These are phyloP conservation scores for Luperina testacea DNA, from an alignment of 2,888 invertebrate species.

Conservation along the genomic window DNA sequence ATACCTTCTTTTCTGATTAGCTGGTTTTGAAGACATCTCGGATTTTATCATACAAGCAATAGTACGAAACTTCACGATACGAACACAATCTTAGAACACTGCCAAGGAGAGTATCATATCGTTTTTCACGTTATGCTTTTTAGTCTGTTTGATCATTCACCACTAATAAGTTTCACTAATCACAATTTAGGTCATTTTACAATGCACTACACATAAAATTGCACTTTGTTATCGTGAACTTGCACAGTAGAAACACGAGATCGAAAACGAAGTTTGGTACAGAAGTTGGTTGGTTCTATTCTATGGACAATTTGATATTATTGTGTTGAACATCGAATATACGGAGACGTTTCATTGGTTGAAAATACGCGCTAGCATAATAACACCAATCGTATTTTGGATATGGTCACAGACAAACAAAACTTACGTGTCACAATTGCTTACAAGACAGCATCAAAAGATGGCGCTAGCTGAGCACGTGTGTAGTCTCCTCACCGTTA, in stretches of 20 bases:
- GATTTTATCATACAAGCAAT: constrained; percentile 79
- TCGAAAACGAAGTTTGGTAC: constrained; percentile 66
- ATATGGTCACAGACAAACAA: constrained; percentile 28
- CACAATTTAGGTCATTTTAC: constrained; percentile 88
- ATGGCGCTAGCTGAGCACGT: constrained; percentile 20
- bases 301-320: constrained; percentile 41
- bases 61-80: constrained; percentile 87
- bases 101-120: constrained; percentile 90
- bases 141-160: constrained; percentile 75
- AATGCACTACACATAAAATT: constrained; percentile 84
- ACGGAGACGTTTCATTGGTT: constrained; percentile 50
- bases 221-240: constrained; percentile 87
- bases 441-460: constrained; percentile 24
- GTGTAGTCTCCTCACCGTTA: not conserved
- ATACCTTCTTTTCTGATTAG: constrained; percentile 94
- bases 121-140: constrained; percentile 80
- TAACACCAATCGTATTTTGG: constrained; percentile 54
- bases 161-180: constrained; percentile 80
- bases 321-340: not conserved
- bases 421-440: constrained; percentile 60
- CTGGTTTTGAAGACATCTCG: constrained; percentile 88
- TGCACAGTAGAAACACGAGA: constrained; percentile 83
- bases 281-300: constrained; percentile 64
- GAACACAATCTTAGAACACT: constrained; percentile 90
- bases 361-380: accelerated